Evolutionary conservation across 2,888 invertebrate species (phyloP).

Genomic region (Dione vanillae): DNA sequence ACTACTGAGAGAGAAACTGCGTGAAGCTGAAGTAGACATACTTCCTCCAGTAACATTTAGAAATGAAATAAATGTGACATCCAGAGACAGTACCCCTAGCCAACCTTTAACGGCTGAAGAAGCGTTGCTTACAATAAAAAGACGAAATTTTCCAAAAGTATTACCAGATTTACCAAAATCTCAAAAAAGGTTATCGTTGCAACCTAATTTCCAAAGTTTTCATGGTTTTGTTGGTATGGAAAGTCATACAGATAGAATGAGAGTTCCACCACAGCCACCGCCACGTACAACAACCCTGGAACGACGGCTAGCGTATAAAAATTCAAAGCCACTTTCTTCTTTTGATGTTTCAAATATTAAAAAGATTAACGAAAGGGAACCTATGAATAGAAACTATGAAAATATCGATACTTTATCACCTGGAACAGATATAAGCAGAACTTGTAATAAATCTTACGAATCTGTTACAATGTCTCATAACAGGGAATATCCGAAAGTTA

Average conservation of each 20-base stretch:
- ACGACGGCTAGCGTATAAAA: conserved; percentile 78
- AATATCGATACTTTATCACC: conserved; percentile 69
- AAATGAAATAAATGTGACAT: conserved; percentile 90
- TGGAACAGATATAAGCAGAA: conserved; percentile 45
- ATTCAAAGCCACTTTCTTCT: conserved; percentile 71
- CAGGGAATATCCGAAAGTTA: conserved; percentile 76
- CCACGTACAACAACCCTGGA: conserved; percentile 89
- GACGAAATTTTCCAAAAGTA: conserved; percentile 93
- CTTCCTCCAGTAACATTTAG: conserved; percentile 77
- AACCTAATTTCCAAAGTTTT: conserved; percentile 81
- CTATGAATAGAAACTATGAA: conserved; percentile 64
- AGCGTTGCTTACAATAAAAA: conserved; percentile 88
- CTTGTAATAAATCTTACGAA: conserved; percentile 61
- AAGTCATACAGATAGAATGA: conserved; percentile 65
- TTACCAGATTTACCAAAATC: conserved; percentile 89
- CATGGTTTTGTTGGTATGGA: conserved; percentile 62
- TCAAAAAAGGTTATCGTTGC: conserved; percentile 87
- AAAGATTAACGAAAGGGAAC: conserved; percentile 57
- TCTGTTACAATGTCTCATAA: conserved; percentile 44
- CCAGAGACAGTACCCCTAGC: conserved; percentile 82
- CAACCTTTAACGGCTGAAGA: conserved; percentile 86
- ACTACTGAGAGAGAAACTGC: conserved; percentile 64
- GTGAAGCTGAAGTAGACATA: conserved; percentile 61
- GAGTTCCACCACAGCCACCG: conserved; percentile 88
- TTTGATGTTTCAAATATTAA: conserved; percentile 63